Evolutionary conservation across 1,140 invertebrate species (phyloP).

Genomic region (Zaprionus ghesquierei): DNA sequence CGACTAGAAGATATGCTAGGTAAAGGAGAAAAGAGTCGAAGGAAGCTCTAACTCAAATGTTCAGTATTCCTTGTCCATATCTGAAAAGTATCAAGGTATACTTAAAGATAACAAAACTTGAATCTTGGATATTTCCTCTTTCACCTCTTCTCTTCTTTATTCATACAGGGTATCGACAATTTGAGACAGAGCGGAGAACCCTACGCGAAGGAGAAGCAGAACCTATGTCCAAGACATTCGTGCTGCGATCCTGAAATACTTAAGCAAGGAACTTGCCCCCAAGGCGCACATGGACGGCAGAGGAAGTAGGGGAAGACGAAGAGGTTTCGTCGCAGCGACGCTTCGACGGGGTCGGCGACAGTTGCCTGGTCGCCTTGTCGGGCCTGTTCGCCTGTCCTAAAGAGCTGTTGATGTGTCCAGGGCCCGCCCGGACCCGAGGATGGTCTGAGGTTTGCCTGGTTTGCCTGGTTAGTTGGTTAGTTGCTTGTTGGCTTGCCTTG

Average conservation of each 20-base stretch:
- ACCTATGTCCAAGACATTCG: constrained; percentile 26
- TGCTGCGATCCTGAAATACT: constrained; percentile 51
- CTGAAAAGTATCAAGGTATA: too few relatives aligned
- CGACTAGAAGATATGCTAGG: neutral
- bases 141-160: neutral
- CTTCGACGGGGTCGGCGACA: constrained; percentile 8
- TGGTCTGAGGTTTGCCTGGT: neutral
- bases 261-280: constrained; percentile 45
- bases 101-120: too few relatives aligned
- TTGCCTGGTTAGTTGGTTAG: constrained; percentile 49
- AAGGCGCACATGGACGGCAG: constrained; percentile 34
- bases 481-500: neutral
- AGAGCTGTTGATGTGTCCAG: constrained; percentile 64
- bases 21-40: neutral
- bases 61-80: too few relatives aligned
- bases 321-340: neutral
- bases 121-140: too few relatives aligned
- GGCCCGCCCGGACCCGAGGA: neutral
- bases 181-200: neutral
- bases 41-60: too few relatives aligned
- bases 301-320: neutral
- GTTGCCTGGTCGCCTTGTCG: neutral
- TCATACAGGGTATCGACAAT: neutral
- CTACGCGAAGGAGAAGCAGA: constrained; percentile 1
- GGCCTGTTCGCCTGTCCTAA: constrained; percentile 39